These are phyloP conservation scores for Clarias gariepinus DNA, from an alignment of 2,113 vertebrate genomes.

Conservation along the genomic window DNA sequence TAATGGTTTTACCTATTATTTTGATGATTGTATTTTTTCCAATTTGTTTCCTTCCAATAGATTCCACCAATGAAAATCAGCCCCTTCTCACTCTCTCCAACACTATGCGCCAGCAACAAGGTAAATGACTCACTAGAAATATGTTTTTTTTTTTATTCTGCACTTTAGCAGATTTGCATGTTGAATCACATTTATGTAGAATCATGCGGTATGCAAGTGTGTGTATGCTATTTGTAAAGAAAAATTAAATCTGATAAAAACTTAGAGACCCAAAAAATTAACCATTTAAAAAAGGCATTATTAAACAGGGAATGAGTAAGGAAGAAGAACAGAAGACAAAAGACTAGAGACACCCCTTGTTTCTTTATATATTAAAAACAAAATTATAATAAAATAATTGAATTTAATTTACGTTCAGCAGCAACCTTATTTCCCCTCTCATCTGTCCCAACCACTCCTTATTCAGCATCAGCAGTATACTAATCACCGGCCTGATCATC, in stretches of 20 bases:
- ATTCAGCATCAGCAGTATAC: no score
- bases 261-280: background rate
- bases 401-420: no score
- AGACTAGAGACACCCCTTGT: no score
- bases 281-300: background rate
- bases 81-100: constrained; percentile 79
- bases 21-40: background rate
- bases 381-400: no score
- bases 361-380: no score
- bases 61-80: constrained; percentile 82
- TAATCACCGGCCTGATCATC: no score
- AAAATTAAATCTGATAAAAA: background rate
- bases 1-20: background rate
- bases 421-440: no score
- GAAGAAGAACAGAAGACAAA: background rate
- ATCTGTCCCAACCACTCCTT: no score
- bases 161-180: constrained; percentile 59
- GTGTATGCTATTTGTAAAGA: constrained; percentile 32
- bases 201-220: constrained; percentile 5
- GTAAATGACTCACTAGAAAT: constrained; percentile 62
- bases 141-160: background rate
- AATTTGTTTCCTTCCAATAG: constrained; percentile 60
- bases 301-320: background rate
- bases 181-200: constrained; percentile 60
- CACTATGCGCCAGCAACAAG: constrained; percentile 78